Evolutionary conservation across 2,113 vertebrate species (phyloP), one percentile per base, ranked within the genome.

Genomic region (Poeciliopsis turrubarensis): DNA sequence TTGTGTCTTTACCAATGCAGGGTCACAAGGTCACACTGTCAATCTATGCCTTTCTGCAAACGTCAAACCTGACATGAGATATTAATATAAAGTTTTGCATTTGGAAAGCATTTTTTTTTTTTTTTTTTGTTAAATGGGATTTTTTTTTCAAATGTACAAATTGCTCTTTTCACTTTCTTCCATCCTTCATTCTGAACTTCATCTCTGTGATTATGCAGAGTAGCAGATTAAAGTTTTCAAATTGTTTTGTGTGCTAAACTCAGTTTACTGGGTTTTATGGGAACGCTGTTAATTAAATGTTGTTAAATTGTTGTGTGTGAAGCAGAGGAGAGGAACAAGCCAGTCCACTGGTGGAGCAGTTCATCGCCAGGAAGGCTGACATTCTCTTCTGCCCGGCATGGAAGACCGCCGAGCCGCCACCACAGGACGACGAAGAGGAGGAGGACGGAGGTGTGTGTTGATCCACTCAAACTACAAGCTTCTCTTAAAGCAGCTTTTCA

Each of bases 361-460:
- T 99, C 75, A 97, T 99, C 63, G 96, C 97, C 47, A 96, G 96
- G 77, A 99, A 99, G 76, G 98, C 98, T 0, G 98, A 99, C 81
- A 94, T 99, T 15, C 94, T 99, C 0, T 99, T 99, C 82, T 94
- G 95, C 3, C 92, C 96, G 30, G 88, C 95, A 1, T 99, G 97
- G 97, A 97, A 95, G 25, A 94, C 96, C 0, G 88, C 91, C 66
- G 80, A 73, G 68, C 92, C 63, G 13, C 73, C 74, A 39, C 82
- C 85, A n/a, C 89, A 60, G 61, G 89, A 93, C 51, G 79, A 91
- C 0, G 95, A 95, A 37, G 92, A 95, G 22, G 97, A 97, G 32
- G 95, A 96, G 1, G 86, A 89, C 15, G 93, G 96, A 93, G 97
- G 97, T 99, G 32, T 34, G 47, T 78, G 73, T 44, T 51, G 25